phyloP scores from a whole-genome alignment of 2,797 vertebrate genomes.

The Pangasius djambal region DNA sequence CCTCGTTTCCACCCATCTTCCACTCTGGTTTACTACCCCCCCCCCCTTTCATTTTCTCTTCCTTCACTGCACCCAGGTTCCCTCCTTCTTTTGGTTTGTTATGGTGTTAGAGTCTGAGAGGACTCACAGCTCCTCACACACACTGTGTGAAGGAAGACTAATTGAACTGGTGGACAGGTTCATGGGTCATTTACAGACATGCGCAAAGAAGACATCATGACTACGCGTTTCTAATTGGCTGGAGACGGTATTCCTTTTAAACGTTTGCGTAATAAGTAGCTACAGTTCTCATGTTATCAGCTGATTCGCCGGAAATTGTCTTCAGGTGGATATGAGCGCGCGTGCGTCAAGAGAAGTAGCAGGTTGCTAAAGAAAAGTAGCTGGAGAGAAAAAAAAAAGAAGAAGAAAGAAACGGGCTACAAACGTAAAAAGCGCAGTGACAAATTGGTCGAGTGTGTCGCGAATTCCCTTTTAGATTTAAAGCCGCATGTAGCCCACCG shows the following conservation, averaged over 20 bases:
- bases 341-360: conserved; percentile 70
- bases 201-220: conserved; percentile 52
- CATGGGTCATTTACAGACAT: conserved; percentile 71
- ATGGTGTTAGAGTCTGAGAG: conserved; percentile 64
- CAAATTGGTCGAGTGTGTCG: conserved; percentile 84
- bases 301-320: background rate
- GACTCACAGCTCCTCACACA: conserved; percentile 24
- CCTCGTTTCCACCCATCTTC: conserved; percentile 70
- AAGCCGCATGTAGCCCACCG: conserved; percentile 82
- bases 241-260: background rate
- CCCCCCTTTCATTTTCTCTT: conserved; percentile 70
- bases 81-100: conserved; percentile 73
- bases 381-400: conserved; percentile 60
- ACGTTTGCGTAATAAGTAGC: background rate
- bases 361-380: conserved; percentile 68
- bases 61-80: conserved; percentile 78
- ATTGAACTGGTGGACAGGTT: conserved; percentile 63
- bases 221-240: conserved; percentile 8
- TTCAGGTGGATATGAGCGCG: conserved; percentile 43
- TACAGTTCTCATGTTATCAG: background rate
- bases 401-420: conserved; percentile 70
- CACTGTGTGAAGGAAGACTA: conserved; percentile 63
- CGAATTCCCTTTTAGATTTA: conserved; percentile 84
- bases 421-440: conserved; percentile 80
- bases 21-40: conserved; percentile 64